These are phyloP conservation scores for Brenthis hecate DNA, from an alignment of 2,888 invertebrate species.

Conservation along the genomic window DNA sequence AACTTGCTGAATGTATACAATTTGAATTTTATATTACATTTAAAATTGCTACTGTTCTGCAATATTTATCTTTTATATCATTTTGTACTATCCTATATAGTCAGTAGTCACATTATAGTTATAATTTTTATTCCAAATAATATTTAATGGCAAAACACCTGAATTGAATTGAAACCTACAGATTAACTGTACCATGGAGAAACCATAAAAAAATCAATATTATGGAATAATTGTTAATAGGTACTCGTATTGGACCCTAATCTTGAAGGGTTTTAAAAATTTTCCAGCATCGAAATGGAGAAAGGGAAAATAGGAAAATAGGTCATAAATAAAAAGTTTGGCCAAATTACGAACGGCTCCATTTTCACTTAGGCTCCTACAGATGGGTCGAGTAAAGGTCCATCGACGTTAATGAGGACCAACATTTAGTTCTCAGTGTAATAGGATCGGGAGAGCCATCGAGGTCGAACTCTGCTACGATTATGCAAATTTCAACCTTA, in stretches of 20 bases:
- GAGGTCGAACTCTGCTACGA: slow-evolving; percentile 36
- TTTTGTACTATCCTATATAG: too few relatives aligned
- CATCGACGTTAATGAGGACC: slow-evolving; percentile 47
- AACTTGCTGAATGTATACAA: too few relatives aligned
- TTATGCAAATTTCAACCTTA: slow-evolving; percentile 56
- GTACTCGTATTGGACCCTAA: slow-evolving; percentile 40
- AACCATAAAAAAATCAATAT: slow-evolving; percentile 37
- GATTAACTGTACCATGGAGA: not conserved
- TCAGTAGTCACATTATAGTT: too few relatives aligned
- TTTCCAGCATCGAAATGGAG: slow-evolving; percentile 31
- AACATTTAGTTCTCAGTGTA: slow-evolving; percentile 48
- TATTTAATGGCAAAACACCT: too few relatives aligned
- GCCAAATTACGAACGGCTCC: slow-evolving; percentile 39
- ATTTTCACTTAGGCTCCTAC: slow-evolving; percentile 43
- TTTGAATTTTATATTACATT: too few relatives aligned
- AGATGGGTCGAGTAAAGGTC: slow-evolving; percentile 18
- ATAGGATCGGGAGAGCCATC: slow-evolving; percentile 40
- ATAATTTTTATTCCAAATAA: too few relatives aligned
- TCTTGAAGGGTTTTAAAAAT: slow-evolving; percentile 36
- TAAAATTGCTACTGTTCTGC: too few relatives aligned
- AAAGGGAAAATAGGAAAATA: slow-evolving; percentile 42
- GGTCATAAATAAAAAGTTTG: slow-evolving; percentile 44
- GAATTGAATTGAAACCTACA: too few relatives aligned
- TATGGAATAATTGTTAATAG: slow-evolving; percentile 42
- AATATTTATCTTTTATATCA: too few relatives aligned